Evolutionary conservation across 2,888 invertebrate species (phyloP), one percentile per base, ranked within the genome.

Genomic region (Agriopis leucophaearia): DNA sequence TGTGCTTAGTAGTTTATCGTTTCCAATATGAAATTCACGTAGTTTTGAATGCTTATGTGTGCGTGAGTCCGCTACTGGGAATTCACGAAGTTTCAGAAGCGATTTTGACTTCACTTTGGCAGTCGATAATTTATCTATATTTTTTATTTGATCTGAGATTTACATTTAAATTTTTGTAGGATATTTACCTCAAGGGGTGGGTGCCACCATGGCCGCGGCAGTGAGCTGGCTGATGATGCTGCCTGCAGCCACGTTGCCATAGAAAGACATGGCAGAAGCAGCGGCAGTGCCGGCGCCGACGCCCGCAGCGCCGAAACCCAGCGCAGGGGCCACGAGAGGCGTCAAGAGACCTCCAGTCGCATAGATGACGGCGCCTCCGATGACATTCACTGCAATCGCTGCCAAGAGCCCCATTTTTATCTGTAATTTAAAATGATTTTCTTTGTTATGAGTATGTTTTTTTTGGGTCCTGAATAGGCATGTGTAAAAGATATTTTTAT

Each of bases 151-250:
- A n/a, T n/a, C n/a, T n/a, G n/a, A n/a, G n/a, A n/a, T n/a, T n/a
- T n/a, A n/a, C n/a, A n/a, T n/a, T n/a, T n/a, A n/a, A n/a, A n/a
- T n/a, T n/a, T n/a, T n/a, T 15, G 35, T 35, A 15, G 8, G 12
- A 27, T 1, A 16, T 10, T 1, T 66, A 82, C 83, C 83, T 79
- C 64, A 91, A 66, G 88, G 91, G 5, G 87, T 92, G 0, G 92
- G 92, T 1, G 92, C 85, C 0, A 81, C 78, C 91, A 91, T 91
- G 0, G 90, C 92, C 0, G 81, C 82, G 0, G 92, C 82, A 2
- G 90, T 90, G 52, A 91, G 48, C 73, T 88, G 68, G 0, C 91
- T 87, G 3, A 92, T 80, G 13, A 91, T 80, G 70, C 88, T 88
- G 0, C 92, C 92, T 0, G 89, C 90, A 0, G 64, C 89, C 12